phyloP scores from a whole-genome alignment of 2,888 invertebrate genomes.

The Alloscopus bannaensis region DNA sequence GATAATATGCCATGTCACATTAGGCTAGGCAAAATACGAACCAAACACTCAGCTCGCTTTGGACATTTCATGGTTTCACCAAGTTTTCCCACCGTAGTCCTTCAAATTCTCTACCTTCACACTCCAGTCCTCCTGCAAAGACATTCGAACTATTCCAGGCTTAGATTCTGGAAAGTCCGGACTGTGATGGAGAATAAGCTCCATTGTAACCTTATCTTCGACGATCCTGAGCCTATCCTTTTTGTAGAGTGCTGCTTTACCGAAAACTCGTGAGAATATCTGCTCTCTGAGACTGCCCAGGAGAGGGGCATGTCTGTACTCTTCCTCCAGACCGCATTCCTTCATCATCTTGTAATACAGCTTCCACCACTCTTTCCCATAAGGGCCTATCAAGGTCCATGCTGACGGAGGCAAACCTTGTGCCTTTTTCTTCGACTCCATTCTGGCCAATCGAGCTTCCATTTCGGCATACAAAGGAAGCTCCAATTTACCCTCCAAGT shows the following conservation, averaged over 20 bases:
- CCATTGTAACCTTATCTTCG: background rate
- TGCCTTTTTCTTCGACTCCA: background rate
- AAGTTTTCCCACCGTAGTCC: too few relatives aligned
- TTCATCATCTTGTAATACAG: background rate
- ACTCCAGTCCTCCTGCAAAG: background rate
- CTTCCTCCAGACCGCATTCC: constrained; percentile 6
- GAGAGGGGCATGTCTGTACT: background rate
- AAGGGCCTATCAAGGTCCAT: constrained; percentile 11
- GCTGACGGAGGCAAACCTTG: background rate
- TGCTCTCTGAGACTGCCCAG: background rate
- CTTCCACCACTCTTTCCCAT: background rate
- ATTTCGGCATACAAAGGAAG: constrained; percentile 7
- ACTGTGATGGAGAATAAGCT: background rate
- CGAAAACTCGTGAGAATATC: background rate
- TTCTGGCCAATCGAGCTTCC: background rate
- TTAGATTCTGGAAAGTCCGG: constrained; percentile 10
- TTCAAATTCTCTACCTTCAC: background rate
- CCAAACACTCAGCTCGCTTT: too few relatives aligned
- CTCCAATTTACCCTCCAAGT: background rate
- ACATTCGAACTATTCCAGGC: background rate
- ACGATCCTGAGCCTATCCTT: background rate
- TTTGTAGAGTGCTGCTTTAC: constrained; percentile 3
- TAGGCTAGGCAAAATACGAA: too few relatives aligned
- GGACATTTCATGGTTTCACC: too few relatives aligned
- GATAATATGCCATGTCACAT: too few relatives aligned